phyloP scores from a whole-genome alignment of 2,113 vertebrate genomes.

The Enhydra lutris region DNA sequence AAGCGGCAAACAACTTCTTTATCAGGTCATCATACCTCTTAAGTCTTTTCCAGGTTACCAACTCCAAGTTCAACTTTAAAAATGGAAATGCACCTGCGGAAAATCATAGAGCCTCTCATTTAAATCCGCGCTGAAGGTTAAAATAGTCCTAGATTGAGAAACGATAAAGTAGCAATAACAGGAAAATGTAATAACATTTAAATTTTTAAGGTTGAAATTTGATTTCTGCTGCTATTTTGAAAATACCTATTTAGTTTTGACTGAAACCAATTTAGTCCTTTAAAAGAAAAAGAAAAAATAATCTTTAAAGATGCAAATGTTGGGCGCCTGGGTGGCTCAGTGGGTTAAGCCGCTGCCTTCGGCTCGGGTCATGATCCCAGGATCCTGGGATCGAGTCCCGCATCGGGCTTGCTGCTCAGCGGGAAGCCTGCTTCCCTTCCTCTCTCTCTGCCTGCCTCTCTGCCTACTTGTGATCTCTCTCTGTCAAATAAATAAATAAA shows the following conservation, averaged over 20 bases:
- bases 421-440: too few species aligned
- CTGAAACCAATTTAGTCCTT: neutral
- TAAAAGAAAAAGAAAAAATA: neutral
- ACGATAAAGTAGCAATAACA: neutral
- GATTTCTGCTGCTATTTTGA: constrained; percentile 6
- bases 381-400: too few species aligned
- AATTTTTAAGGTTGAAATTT: neutral
- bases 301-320: neutral
- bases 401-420: too few species aligned
- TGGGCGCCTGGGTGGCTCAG: too few species aligned
- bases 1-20: neutral
- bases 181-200: neutral
- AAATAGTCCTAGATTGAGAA: neutral
- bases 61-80: neutral
- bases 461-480: too few species aligned
- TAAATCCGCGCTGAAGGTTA: neutral
- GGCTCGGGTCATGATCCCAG: too few species aligned
- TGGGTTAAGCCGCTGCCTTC: too few species aligned
- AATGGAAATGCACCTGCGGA: neutral
- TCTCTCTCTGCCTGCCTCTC: too few species aligned
- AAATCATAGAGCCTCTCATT: neutral
- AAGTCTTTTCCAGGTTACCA: neutral
- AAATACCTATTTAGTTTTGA: neutral
- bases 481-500: too few species aligned
- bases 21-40: neutral